A percentile compares a stretch with the other conserved stretches of the same genome.
phyloP scores from a whole-genome alignment of 2,113 vertebrate genomes.

The Cephalopholis sonnerati region DNA sequence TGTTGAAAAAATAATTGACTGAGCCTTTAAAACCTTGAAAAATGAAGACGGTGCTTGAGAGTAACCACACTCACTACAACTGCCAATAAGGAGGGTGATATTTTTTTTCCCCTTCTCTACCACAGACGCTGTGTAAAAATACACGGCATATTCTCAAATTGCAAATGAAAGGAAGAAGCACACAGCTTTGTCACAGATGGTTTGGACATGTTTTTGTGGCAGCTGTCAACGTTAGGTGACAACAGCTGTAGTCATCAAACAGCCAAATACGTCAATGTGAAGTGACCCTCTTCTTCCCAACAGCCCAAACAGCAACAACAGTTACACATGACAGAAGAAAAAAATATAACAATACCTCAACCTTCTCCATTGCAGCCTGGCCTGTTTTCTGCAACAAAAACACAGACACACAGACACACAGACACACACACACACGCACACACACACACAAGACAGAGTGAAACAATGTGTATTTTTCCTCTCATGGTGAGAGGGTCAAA shows the following conservation, averaged over 20 bases:
- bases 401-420: fast-evolving
- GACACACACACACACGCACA: no score
- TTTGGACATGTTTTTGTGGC: no score
- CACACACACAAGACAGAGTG: no score
- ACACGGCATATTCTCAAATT: no score
- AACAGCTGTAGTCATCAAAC: neutral
- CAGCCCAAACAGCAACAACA: neutral
- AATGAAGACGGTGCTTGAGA: no score
- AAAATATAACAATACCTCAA: slow-evolving; percentile 62
- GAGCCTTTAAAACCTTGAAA: neutral
- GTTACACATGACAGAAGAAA: no score
- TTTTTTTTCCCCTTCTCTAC: neutral
- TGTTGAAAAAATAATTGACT: neutral
- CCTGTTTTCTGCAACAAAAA: slow-evolving; percentile 63
- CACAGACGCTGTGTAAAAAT: no score
- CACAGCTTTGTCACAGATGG: no score
- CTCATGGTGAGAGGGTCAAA: neutral
- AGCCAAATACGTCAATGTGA: neutral
- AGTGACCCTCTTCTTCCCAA: neutral
- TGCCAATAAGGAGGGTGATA: neutral
- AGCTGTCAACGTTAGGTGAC: no score
- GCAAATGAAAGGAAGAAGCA: no score
- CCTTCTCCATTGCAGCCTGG: slow-evolving; percentile 49
- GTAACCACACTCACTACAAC: neutral
- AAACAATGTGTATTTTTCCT: neutral